phyloP scores from a whole-genome alignment of 1,140 invertebrate genomes.

The Drusus annulatus region DNA sequence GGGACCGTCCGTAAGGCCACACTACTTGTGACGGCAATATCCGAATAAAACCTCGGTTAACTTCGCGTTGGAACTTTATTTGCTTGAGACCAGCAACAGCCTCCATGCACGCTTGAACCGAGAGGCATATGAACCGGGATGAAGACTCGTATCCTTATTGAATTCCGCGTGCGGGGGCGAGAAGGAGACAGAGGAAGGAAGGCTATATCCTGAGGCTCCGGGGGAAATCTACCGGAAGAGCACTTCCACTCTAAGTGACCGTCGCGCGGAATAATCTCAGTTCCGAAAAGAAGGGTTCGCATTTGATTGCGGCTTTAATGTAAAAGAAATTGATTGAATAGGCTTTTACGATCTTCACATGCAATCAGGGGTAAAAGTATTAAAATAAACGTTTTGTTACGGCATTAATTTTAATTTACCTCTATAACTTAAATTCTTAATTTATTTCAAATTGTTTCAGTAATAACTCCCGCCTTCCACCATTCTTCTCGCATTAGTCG shows the following conservation, averaged over 20 bases:
- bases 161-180: background rate
- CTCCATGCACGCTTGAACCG: background rate
- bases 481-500: too few species aligned
- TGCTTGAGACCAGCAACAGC: conserved; percentile 11
- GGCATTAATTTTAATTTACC: too few species aligned
- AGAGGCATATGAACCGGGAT: conserved; percentile 16
- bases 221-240: conserved; percentile 40
- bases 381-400: too few species aligned
- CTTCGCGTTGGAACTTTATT: conserved; percentile 26
- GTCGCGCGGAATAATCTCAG: conserved; percentile 27
- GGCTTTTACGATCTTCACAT: too few species aligned
- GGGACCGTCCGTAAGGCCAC: background rate
- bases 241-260: conserved; percentile 41
- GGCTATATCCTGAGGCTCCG: conserved; percentile 22
- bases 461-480: too few species aligned
- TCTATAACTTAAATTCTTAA: too few species aligned
- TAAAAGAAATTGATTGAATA: too few species aligned
- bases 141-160: conserved; percentile 32
- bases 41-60: conserved; percentile 41
- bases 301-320: too few species aligned
- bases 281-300: background rate
- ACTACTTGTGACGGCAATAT: too few species aligned
- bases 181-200: background rate
- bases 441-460: too few species aligned
- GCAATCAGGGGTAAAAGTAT: too few species aligned